phyloP scores from a whole-genome alignment of 2,113 vertebrate genomes.

The Atherinomorus stipes region DNA sequence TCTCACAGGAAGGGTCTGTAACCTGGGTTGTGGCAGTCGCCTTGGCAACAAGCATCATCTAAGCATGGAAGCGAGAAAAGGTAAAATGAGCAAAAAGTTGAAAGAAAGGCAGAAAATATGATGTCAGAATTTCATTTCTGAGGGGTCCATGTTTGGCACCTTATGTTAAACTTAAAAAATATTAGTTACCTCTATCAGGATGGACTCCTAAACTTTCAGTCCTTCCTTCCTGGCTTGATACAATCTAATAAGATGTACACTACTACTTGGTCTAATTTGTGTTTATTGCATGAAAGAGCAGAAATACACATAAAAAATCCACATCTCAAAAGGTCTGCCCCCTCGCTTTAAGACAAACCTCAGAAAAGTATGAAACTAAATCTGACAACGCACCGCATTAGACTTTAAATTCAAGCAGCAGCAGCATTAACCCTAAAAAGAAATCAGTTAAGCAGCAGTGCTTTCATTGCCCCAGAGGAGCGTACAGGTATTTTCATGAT shows the following conservation, averaged over 20 bases:
- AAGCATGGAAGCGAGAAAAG: constrained; percentile 42
- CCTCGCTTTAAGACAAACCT: constrained; percentile 2
- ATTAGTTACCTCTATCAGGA: background rate
- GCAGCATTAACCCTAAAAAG: constrained; percentile 21
- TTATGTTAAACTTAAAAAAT: constrained; percentile 23
- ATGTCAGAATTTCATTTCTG: constrained; percentile 40
- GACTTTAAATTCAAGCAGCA: constrained; percentile 24
- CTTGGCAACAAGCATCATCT: constrained; percentile 77
- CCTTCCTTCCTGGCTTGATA: background rate
- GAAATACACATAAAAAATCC: constrained; percentile 67
- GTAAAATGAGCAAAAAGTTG: constrained; percentile 35
- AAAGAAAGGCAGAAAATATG: constrained; percentile 16
- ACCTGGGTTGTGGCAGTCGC: constrained; percentile 73
- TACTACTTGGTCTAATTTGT: too few relatives aligned
- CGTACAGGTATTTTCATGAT: constrained; percentile 15
- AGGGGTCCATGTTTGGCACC: constrained; percentile 22
- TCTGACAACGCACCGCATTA: background rate
- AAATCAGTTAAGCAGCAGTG: constrained; percentile 26
- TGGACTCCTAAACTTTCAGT: background rate
- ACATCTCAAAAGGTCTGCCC: constrained; percentile 30
- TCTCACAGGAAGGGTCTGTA: constrained; percentile 72
- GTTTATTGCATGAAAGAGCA: constrained; percentile 23
- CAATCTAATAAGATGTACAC: background rate
- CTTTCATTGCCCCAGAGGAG: background rate
- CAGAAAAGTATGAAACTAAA: background rate